Evolutionary conservation across 2,888 invertebrate species (phyloP), one percentile per base, ranked within the genome.

Genomic region (Tipula lateralis): DNA sequence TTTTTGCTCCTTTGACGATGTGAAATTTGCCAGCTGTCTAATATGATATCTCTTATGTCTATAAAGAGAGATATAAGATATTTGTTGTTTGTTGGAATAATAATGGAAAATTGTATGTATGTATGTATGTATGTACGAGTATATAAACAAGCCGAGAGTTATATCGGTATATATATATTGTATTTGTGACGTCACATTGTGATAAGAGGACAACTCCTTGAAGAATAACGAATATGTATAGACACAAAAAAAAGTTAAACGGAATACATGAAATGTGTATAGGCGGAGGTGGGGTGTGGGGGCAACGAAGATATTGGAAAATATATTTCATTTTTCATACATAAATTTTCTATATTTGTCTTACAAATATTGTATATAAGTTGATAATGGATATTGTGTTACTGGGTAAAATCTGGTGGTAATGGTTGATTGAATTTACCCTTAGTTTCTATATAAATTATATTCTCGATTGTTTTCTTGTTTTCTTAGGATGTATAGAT

Each of bases 11-110:
- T 30, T 82, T 82, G 82, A 82, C 82, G 82, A 82, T 82, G 82
- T 82, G 82, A 82, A 82, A 82, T 82, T 32, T 82, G n/a, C 29
- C 82, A 82, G 82, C 82, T 82, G 82, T 82, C 82, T 82, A 82
- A 82, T 82, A 32, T 29, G 82, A 82, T 82, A 82, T 82, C 30
- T 82, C 82, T 82, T 82, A 29, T 16, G 82, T 82, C 82, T 82
- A 82, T n/a, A 30, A 13, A 16, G 30, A 16, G 39, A 66, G 66
- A 66, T 66, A 66, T 66, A 66, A 66, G 66, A 66, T 50, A 50
- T 50, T 50, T 19, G 44, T 24, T 66, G 66, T 66, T 66, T 66
- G 66, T 66, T 66, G 19, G 24, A 66, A 66, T 66, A 66, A 66
- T 66, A 66, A 66, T 66, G 66, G 66, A 66, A 66, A 66, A 66